Percentiles rank a stretch among this genome's conserved stretches.
Evolutionary conservation across 2,888 invertebrate genomes (phyloP).

Genomic region (Eupeodes latifasciatus): DNA sequence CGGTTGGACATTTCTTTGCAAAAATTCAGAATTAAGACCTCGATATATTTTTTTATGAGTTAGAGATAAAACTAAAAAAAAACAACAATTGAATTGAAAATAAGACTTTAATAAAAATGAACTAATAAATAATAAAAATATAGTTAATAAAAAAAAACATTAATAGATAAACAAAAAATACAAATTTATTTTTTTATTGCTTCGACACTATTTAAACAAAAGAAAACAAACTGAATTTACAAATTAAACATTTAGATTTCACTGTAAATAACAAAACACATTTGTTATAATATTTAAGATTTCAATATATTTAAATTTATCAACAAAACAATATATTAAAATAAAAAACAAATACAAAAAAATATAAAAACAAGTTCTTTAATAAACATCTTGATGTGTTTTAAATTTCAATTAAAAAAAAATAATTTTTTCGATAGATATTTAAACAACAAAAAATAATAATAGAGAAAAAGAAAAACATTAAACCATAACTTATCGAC

Average conservation of each 20-base stretch:
- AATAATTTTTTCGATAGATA: constrained; percentile 52
- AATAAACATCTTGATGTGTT: constrained; percentile 67
- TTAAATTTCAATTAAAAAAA: constrained; percentile 58
- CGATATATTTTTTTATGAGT: neutral
- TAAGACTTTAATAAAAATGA: constrained; percentile 54
- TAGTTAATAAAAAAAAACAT: neutral
- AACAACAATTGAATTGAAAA: constrained; percentile 21
- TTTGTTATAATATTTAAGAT: constrained; percentile 55
- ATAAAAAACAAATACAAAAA: neutral
- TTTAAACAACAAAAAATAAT: constrained; percentile 36
- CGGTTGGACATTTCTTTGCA: no score
- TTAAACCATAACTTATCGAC: constrained; percentile 40
- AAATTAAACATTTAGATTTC: constrained; percentile 54
- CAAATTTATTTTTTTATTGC: constrained; percentile 74
- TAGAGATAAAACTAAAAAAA: neutral
- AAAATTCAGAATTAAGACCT: no score
- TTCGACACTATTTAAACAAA: constrained; percentile 51
- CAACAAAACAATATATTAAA: constrained; percentile 16
- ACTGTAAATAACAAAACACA: constrained; percentile 65
- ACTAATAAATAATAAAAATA: constrained; percentile 17
- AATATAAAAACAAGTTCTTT: constrained; percentile 28
- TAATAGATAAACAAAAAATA: constrained; percentile 37
- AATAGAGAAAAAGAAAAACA: neutral
- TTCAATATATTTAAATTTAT: constrained; percentile 36
- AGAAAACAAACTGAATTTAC: constrained; percentile 29